These are phyloP conservation scores for Crotalus helleri DNA, from an alignment of 2,113 vertebrate genomes.

Conservation along the genomic window DNA sequence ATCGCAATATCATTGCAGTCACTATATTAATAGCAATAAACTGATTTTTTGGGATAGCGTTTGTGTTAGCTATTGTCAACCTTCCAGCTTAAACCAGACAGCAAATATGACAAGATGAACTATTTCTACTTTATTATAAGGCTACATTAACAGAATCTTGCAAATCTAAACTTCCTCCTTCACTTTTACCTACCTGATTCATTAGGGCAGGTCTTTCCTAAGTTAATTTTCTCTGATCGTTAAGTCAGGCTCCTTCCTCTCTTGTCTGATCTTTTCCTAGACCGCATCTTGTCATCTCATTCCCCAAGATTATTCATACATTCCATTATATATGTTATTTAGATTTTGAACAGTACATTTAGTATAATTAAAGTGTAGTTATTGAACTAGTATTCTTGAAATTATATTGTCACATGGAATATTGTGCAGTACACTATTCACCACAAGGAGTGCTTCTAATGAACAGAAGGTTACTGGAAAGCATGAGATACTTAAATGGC, in stretches of 20 bases:
- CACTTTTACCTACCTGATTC: not conserved
- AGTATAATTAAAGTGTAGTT: not conserved
- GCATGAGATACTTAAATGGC: not conserved
- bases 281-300: not conserved
- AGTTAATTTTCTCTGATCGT: not conserved
- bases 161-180: not conserved
- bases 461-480: not conserved
- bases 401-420: not conserved
- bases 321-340: not conserved
- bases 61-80: not conserved
- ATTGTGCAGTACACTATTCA: not conserved
- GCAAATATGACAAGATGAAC: not conserved
- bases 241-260: not conserved
- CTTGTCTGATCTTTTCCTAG: not conserved
- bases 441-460: not conserved
- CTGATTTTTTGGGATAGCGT: not conserved
- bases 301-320: not conserved
- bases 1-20: not conserved
- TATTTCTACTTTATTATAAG: not conserved
- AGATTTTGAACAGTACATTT: not conserved
- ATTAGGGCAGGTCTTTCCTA: not conserved
- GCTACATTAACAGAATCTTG: not conserved
- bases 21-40: not conserved
- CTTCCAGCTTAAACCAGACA: not conserved
- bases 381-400: not conserved